Conservation (phyloP, 2,888 invertebrate species). For the Nipponacmea schrenckii region DNA sequence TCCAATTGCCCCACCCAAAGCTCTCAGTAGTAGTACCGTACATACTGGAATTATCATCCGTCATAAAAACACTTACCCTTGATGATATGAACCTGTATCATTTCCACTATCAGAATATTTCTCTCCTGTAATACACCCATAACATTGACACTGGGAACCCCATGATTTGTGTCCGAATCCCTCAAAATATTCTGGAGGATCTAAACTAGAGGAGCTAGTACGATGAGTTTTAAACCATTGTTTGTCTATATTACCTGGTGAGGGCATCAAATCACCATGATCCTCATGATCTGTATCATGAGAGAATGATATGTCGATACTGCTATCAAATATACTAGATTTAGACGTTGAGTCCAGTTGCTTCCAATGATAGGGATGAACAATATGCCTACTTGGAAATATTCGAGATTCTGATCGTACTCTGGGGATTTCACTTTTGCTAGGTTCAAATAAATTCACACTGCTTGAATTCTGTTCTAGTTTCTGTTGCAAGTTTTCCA, state of each 20-base stretch:
- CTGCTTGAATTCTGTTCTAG: neutral
- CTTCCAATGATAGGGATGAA: slow-evolving; percentile 2
- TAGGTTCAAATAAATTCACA: neutral
- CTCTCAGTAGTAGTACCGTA: too few relatives aligned
- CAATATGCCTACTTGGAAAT: neutral
- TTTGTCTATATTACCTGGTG: neutral
- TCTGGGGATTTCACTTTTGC: neutral
- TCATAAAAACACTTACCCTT: too few relatives aligned
- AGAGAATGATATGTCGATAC: neutral
- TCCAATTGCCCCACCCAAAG: too few relatives aligned
- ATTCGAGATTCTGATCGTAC: neutral
- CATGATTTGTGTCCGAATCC: neutral
- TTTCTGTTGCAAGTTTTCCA: neutral
- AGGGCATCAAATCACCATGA: neutral
- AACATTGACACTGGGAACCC: neutral
- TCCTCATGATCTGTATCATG: neutral
- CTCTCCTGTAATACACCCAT: neutral
- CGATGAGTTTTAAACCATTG: slow-evolving; percentile 2
- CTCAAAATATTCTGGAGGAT: slow-evolving; percentile 1
- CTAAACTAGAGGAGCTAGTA: neutral
- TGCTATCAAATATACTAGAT: neutral
- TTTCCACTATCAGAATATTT: slow-evolving; percentile 2
- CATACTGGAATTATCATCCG: too few relatives aligned
- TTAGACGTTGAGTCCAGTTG: neutral
- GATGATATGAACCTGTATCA: neutral